phyloP scores from a whole-genome alignment of 53 echinoderm and acorn worm genomes.

The Glandiceps talaboti region DNA sequence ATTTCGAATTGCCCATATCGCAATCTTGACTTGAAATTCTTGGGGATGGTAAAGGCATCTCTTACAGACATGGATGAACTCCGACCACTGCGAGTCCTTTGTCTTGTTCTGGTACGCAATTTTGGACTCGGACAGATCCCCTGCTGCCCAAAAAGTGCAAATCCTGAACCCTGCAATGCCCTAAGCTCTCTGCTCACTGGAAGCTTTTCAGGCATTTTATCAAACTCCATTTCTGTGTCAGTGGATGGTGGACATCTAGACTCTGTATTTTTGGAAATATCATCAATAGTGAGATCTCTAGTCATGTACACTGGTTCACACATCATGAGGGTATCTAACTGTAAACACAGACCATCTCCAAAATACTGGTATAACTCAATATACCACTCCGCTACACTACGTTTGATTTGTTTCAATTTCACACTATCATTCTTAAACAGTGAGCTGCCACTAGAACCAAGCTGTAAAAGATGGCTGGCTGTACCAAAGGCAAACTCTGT shows the following conservation, averaged over 20 bases:
- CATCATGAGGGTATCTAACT: slow-evolving; percentile 16
- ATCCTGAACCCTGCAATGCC: background rate
- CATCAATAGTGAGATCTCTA: slow-evolving; percentile 8
- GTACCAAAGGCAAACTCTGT: slow-evolving; percentile 61
- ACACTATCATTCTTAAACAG: slow-evolving; percentile 13
- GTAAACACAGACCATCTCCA: slow-evolving; percentile 63
- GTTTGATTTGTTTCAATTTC: slow-evolving; percentile 13
- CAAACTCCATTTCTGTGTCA: slow-evolving; percentile 32
- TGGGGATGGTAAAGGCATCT: slow-evolving; percentile 66
- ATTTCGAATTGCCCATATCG: background rate
- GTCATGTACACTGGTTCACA: slow-evolving; percentile 14
- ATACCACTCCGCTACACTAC: slow-evolving; percentile 44
- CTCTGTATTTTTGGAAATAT: slow-evolving; percentile 2
- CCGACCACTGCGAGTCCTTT: slow-evolving; percentile 16
- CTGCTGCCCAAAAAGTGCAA: background rate
- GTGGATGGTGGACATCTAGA: slow-evolving; percentile 2
- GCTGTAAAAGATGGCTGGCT: slow-evolving; percentile 52
- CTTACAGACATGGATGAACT: slow-evolving; percentile 45
- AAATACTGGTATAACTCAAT: slow-evolving; percentile 60
- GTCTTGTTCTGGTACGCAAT: background rate
- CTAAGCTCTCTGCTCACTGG: slow-evolving; percentile 11
- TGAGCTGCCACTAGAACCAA: slow-evolving; percentile 17
- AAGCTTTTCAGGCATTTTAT: slow-evolving; percentile 42
- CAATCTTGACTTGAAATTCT: slow-evolving; percentile 6
- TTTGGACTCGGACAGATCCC: background rate